Evolutionary conservation across 2,888 invertebrate genomes (phyloP).

Genomic region (Hemaris fuciformis): DNA sequence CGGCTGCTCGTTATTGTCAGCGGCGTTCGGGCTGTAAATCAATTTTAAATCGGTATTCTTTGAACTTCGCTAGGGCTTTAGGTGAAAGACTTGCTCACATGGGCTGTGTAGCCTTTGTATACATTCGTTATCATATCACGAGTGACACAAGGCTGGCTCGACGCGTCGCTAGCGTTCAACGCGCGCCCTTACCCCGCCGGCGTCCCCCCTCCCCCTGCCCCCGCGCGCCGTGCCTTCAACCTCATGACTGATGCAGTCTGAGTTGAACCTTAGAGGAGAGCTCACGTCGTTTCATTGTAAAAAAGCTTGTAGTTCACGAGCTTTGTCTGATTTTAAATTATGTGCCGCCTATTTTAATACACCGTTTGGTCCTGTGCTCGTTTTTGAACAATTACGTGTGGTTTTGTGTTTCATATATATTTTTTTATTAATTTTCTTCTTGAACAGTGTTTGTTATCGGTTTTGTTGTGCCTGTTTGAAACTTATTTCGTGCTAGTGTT

Average conservation of each 20-base stretch:
- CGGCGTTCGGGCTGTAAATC: conserved; percentile 32
- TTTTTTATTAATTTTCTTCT: conserved; percentile 11
- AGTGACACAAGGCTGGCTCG: conserved; percentile 67
- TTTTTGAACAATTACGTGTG: conserved; percentile 17
- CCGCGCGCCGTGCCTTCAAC: conserved; percentile 2
- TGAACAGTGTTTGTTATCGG: conserved; percentile 46
- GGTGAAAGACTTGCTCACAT: conserved; percentile 8
- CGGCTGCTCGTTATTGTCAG: conserved; percentile 42
- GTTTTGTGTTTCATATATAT: conserved; percentile 8
- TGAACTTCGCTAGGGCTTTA: conserved; percentile 20
- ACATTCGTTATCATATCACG: conserved; percentile 76
- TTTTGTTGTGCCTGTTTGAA: conserved; percentile 25
- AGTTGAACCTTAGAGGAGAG: conserved; percentile 40
- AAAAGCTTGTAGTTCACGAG: conserved; percentile 71
- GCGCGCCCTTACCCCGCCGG: conserved; percentile 61
- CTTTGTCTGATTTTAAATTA: conserved; percentile 64
- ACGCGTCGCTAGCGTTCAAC: conserved; percentile 55
- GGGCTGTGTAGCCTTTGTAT: conserved; percentile 53
- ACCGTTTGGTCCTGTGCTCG: conserved; percentile 29
- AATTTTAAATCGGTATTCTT: conserved; percentile 29
- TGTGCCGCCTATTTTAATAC: conserved; percentile 49
- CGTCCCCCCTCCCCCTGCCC: conserved; percentile 43
- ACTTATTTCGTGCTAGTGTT: conserved; percentile 57
- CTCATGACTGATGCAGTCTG: conserved; percentile 67
- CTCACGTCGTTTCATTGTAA: conserved; percentile 39